Evolutionary conservation across 2,888 invertebrate genomes (phyloP).

Genomic region (Orthosia cruda): DNA sequence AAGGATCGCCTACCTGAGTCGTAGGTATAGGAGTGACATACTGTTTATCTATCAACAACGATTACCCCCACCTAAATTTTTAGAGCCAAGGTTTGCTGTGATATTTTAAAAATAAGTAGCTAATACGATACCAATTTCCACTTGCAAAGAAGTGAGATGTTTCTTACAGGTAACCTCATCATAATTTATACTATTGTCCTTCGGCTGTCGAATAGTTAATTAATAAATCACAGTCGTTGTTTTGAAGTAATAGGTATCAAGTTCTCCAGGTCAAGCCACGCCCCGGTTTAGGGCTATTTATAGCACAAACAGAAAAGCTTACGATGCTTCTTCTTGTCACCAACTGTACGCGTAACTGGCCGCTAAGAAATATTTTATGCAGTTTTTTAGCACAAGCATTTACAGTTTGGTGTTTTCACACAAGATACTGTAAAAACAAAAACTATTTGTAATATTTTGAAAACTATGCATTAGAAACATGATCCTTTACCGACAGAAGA

Average conservation of each 20-base stretch:
- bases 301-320: conserved; percentile 31
- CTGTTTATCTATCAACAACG: neutral
- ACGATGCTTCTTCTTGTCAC: neutral
- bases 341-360: conserved; percentile 15
- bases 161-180: neutral
- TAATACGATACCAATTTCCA: neutral
- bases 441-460: no score
- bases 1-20: neutral
- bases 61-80: neutral
- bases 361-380: conserved; percentile 18
- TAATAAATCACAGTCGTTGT: conserved; percentile 18
- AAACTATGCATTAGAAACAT: neutral
- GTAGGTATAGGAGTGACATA: neutral
- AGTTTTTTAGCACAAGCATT: neutral
- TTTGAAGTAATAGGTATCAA: conserved; percentile 23
- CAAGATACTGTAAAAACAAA: neutral
- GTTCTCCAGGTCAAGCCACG: neutral
- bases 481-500: no score
- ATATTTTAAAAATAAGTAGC: neutral
- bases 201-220: neutral
- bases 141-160: neutral
- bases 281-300: conserved; percentile 16
- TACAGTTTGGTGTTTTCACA: neutral
- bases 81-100: neutral
- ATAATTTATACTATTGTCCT: neutral